Percentiles rank a stretch among this genome's conserved stretches.
Evolutionary conservation across 1,140 invertebrate genomes (phyloP).

Genomic region (Rhagoletis zephyria): DNA sequence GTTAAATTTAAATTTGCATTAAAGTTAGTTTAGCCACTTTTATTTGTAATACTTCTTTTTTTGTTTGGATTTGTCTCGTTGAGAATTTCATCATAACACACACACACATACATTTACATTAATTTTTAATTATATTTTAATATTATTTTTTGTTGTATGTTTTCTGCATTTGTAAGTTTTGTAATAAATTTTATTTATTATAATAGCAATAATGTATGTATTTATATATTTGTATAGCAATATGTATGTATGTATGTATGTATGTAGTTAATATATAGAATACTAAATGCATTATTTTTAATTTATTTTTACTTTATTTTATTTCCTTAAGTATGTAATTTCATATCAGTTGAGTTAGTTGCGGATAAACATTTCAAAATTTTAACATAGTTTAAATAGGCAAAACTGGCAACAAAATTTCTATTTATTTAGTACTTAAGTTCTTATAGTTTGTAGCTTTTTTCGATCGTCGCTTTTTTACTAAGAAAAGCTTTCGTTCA

Average conservation of each 20-base stretch:
- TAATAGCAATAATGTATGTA: slow-evolving; percentile 51
- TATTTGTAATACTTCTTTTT: not conserved
- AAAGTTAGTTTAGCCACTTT: slow-evolving; percentile 11
- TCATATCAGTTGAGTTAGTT: slow-evolving; percentile 32
- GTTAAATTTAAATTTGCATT: not conserved
- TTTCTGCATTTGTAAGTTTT: slow-evolving; percentile 47
- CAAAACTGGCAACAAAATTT: slow-evolving; percentile 74
- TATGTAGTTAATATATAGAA: slow-evolving; percentile 51
- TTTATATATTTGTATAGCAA: not conserved
- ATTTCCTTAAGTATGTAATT: slow-evolving; percentile 15
- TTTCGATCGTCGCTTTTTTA: slow-evolving; percentile 17
- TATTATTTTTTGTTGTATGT: not conserved
- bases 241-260: slow-evolving; percentile 41
- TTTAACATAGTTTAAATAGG: slow-evolving; percentile 73
- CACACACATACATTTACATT: slow-evolving; percentile 34
- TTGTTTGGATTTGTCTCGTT: not conserved
- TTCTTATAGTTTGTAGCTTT: slow-evolving; percentile 54
- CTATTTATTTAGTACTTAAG: slow-evolving; percentile 64
- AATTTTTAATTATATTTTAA: no score
- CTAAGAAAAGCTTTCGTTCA: slow-evolving; percentile 31
- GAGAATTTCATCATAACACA: not conserved
- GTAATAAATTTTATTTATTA: slow-evolving; percentile 58
- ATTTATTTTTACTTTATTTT: not conserved
- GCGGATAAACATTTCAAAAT: slow-evolving; percentile 59
- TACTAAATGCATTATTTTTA: slow-evolving; percentile 28